Evolutionary conservation across 1,140 invertebrate genomes (phyloP), one percentile per base, ranked within the genome.

Genomic region (Papilio polytes): DNA sequence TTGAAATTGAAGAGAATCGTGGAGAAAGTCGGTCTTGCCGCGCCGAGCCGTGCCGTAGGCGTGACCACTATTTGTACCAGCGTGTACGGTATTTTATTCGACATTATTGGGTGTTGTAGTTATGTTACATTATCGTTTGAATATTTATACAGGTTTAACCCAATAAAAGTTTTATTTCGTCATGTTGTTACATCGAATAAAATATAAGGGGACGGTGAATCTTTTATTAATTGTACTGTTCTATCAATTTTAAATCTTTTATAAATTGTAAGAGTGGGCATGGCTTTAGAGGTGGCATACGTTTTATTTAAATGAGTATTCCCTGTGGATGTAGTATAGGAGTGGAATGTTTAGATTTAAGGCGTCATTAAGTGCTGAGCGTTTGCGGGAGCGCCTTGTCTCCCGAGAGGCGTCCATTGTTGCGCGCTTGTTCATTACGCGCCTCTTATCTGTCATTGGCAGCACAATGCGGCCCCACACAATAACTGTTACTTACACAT

Each of bases 361-460:
- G 56, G 77, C 51, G 77, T 63, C 56, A 78, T 78, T 78, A 78
- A 66, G 22, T 74, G 41, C 41, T 41, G n/a, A 46, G 20, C 31
- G 77, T 78, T 78, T 63, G 77, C 31, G 77, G 77, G 51, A 74
- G 46, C 70, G 70, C 53, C 77, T 78, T 59, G 77, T 78, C 77
- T 78, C 73, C 46, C 6, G 44, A 48, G 53, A 63, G 77, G 77
- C 51, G 31, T 84, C 88, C 85, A 87, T 90, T 89, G 88, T 89
- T 82, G 85, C 82, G 83, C 82, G 85, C 84, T 84, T 85, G 88
- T 85, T 91, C 89, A 89, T 92, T 91, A 92, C 89, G 56, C 80
- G 85, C 84, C 83, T 89, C 90, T 92, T 92, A 92, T 92, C 91
- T 92, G 90, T 90, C 91, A 91, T 92, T 91, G 89, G 90, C 91